Evolutionary conservation across 2,797 vertebrate genomes (phyloP).

Genomic region (Lagocephalus sceleratus): DNA sequence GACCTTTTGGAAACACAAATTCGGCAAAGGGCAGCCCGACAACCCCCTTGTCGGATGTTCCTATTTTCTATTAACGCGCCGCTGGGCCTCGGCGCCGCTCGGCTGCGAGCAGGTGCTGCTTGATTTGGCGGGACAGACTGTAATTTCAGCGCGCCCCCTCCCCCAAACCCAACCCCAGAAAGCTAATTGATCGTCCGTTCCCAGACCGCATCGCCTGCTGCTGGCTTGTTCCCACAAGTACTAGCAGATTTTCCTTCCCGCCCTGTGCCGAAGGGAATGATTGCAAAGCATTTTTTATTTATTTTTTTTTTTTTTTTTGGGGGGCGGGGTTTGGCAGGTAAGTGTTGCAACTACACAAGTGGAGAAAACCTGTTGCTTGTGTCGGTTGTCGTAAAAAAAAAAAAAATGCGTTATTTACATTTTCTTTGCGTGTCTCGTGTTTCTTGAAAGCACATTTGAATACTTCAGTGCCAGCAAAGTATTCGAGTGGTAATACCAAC

Average conservation of each 20-base stretch:
- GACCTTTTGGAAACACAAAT: constrained; percentile 22
- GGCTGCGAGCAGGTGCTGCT: constrained; percentile 55
- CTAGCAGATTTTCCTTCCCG: constrained; percentile 46
- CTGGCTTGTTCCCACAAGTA: constrained; percentile 44
- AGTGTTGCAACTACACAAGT: constrained; percentile 49
- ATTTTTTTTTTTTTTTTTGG: constrained; percentile 39
- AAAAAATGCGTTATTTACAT: constrained; percentile 3
- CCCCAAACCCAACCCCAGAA: constrained; percentile 10
- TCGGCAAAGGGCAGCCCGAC: constrained; percentile 51
- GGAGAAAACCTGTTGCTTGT: constrained; percentile 62
- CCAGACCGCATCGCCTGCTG: constrained; percentile 52
- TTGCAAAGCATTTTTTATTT: constrained; percentile 45
- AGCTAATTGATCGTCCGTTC: constrained; percentile 56
- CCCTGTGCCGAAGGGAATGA: constrained; percentile 59
- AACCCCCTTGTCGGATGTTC: constrained; percentile 37
- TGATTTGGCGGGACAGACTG: constrained; percentile 47
- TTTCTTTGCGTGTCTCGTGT: not conserved
- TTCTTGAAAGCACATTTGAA: too few species aligned
- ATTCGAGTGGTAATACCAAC: too few species aligned
- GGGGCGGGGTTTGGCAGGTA: too few species aligned
- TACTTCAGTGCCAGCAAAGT: too few species aligned
- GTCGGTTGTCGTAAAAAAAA: too few species aligned
- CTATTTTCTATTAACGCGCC: constrained; percentile 32
- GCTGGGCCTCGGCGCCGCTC: constrained; percentile 30
- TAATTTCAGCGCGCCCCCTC: constrained; percentile 31